A percentile compares a stretch with the other conserved stretches of the same genome.
These are phyloP conservation scores for Ctenosaura bakeri DNA, from an alignment of 2,797 vertebrate genomes.

Conservation along the genomic window DNA sequence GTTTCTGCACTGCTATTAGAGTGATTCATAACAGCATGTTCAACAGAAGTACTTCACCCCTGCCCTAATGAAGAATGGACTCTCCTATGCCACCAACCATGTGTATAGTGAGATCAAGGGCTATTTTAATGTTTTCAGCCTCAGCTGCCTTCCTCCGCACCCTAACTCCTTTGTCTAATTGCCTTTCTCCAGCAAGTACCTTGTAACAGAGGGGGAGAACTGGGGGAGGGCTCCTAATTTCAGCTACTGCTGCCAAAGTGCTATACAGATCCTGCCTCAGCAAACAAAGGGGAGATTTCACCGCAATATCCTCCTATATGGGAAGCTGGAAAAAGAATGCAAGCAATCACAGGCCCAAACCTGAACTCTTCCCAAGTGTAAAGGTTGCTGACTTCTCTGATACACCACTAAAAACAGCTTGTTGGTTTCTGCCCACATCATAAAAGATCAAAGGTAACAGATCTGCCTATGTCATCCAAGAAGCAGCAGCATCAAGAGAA, in stretches of 20 bases:
- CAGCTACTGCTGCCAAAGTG: too few species aligned
- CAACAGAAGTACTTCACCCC: background rate
- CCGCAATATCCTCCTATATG: background rate
- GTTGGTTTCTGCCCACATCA: background rate
- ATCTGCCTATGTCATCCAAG: background rate
- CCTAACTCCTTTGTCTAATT: background rate
- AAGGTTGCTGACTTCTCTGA: background rate
- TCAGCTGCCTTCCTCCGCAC: background rate
- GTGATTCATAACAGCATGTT: background rate
- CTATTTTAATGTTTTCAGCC: background rate
- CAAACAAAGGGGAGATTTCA: background rate
- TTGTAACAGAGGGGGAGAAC: background rate
- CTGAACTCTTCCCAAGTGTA: background rate
- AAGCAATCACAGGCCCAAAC: background rate
- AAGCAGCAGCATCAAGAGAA: background rate
- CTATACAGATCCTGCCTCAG: too few species aligned
- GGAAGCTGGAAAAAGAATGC: background rate
- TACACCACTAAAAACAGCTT: fast-evolving
- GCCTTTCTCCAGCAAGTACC: background rate
- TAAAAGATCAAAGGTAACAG: background rate
- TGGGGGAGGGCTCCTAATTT: too few species aligned
- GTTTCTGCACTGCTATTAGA: background rate
- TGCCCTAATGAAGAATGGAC: background rate
- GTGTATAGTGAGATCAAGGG: background rate
- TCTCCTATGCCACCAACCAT: too few species aligned